A percentile compares a stretch with the other conserved stretches of the same genome.
phyloP scores from a whole-genome alignment of 2,113 vertebrate species.

The Mesembrinibis cayennensis region DNA sequence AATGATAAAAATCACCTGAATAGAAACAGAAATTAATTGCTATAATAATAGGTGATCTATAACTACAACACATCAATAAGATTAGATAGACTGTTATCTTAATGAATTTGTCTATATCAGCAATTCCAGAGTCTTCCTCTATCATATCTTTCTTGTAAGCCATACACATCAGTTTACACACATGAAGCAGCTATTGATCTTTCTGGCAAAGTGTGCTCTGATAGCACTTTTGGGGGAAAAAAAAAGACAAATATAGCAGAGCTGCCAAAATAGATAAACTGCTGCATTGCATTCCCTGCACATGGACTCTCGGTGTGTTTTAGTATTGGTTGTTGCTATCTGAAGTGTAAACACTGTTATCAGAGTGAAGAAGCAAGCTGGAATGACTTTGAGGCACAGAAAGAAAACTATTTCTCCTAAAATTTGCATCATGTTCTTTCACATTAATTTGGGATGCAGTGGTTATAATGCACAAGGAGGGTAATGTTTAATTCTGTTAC shows the following conservation, averaged over 20 bases:
- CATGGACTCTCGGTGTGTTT: not conserved
- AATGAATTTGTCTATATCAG: conserved; percentile 31
- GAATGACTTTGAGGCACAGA: not conserved
- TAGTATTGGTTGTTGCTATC: not conserved
- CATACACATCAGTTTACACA: conserved; percentile 24
- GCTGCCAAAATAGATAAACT: not conserved
- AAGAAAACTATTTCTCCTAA: not conserved
- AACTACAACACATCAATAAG: conserved; percentile 21
- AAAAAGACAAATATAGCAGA: not conserved
- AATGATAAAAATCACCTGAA: not conserved
- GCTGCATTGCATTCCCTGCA: not conserved
- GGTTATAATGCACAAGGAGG: not conserved
- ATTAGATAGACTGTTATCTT: conserved; percentile 16
- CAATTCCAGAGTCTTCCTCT: not conserved
- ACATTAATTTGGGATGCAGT: not conserved
- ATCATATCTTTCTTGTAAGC: not conserved
- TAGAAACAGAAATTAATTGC: conserved; percentile 18
- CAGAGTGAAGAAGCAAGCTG: not conserved
- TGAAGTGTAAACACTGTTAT: not conserved
- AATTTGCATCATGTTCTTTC: not conserved
- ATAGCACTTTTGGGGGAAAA: not conserved
- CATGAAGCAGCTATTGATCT: conserved; percentile 31
- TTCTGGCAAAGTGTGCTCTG: not conserved
- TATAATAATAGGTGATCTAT: not conserved
- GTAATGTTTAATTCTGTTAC: not conserved